Evolutionary conservation across 2,113 vertebrate species (phyloP).

Genomic region (Bagarius yarrelli): DNA sequence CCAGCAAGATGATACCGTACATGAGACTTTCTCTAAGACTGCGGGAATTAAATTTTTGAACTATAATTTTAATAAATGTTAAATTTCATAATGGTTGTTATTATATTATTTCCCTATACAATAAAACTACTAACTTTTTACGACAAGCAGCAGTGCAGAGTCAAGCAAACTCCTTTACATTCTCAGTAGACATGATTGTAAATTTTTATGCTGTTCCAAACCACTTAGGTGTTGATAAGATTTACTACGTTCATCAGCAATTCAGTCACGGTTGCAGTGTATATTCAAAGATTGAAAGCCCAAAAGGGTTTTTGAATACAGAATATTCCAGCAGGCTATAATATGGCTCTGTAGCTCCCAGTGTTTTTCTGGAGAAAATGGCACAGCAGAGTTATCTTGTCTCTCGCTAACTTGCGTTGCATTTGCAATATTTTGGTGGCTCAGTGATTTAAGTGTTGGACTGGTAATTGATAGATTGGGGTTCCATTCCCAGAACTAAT

Average conservation of each 20-base stretch:
- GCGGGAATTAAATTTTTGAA: not conserved
- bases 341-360: not conserved
- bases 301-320: not conserved
- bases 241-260: constrained; percentile 8
- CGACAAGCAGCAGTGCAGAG: not conserved
- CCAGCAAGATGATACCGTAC: not conserved
- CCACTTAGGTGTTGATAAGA: not conserved
- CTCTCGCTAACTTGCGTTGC: no score
- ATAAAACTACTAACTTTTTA: not conserved
- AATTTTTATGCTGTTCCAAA: not conserved
- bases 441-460: no score
- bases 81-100: not conserved
- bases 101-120: not conserved
- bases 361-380: not conserved
- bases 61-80: not conserved
- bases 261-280: not conserved
- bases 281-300: not conserved
- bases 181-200: not conserved
- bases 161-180: not conserved
- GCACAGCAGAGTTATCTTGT: no score
- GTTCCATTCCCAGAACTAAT: no score
- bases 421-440: no score
- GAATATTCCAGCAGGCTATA: not conserved
- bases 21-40: not conserved
- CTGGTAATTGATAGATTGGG: no score